A percentile compares a stretch with the other conserved stretches of the same genome.
Evolutionary conservation across 2,888 invertebrate species (phyloP).

Genomic region (Tenodera sinensis): DNA sequence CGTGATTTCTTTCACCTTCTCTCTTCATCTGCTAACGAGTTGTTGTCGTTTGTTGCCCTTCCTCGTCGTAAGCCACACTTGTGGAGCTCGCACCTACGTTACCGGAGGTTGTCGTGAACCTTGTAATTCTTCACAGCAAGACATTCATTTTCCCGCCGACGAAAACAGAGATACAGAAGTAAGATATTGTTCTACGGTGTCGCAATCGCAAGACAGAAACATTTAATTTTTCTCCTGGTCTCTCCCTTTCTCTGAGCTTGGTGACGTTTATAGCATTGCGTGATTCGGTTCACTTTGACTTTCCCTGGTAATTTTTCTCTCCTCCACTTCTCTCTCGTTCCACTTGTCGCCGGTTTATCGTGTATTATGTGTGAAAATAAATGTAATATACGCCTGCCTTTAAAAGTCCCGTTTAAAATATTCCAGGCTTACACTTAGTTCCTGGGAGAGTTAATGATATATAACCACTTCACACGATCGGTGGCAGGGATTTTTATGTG

Average conservation of each 20-base stretch:
- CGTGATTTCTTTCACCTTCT: neutral
- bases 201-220: neutral
- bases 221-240: neutral
- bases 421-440: neutral
- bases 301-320: neutral
- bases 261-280: neutral
- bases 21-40: neutral
- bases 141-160: slow-evolving; percentile 6
- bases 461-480: neutral
- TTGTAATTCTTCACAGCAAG: slow-evolving; percentile 1
- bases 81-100: neutral
- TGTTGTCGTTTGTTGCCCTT: neutral
- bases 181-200: slow-evolving; percentile 3
- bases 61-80: neutral
- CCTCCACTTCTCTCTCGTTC: neutral
- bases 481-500: neutral
- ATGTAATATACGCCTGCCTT: neutral
- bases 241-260: neutral
- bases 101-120: neutral
- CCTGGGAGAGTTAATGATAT: neutral
- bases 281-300: neutral
- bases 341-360: neutral
- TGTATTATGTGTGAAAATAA: neutral
- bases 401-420: neutral
- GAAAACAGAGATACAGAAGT: neutral